These are phyloP conservation scores for Anoplius nigerrimus DNA, from an alignment of 2,888 invertebrate species.

Conservation along the genomic window DNA sequence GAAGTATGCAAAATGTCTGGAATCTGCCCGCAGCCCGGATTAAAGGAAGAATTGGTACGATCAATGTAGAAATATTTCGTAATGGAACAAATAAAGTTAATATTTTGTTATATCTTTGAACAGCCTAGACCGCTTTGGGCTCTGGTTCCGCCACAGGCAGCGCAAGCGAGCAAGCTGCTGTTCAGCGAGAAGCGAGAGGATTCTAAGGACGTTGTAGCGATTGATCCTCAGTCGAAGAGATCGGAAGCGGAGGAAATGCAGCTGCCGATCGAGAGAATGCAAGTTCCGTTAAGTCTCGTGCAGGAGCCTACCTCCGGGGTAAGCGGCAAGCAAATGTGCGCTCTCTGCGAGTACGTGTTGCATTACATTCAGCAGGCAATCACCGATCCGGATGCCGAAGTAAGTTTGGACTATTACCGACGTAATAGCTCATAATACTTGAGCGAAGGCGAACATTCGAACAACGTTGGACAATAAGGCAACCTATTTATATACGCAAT, in stretches of 20 bases:
- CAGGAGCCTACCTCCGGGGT: slow-evolving; percentile 65
- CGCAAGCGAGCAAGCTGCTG: slow-evolving; percentile 55
- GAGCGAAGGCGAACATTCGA: not conserved
- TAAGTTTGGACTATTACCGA: slow-evolving; percentile 60
- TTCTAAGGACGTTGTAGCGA: slow-evolving; percentile 30
- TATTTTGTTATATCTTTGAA: not conserved
- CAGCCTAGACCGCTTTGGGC: slow-evolving; percentile 78
- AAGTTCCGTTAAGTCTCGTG: slow-evolving; percentile 47
- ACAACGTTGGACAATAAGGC: slow-evolving; percentile 1
- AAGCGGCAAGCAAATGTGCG: slow-evolving; percentile 79
- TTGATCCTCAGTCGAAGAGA: slow-evolving; percentile 23
- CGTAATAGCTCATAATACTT: not conserved
- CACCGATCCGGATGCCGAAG: slow-evolving; percentile 82
- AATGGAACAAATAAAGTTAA: not conserved
- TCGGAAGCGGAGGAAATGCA: slow-evolving; percentile 70
- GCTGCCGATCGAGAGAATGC: slow-evolving; percentile 77
- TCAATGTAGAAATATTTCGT: not conserved
- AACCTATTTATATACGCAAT: slow-evolving; percentile 77
- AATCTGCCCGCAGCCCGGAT: slow-evolving; percentile 78
- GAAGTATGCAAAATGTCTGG: slow-evolving; percentile 84
- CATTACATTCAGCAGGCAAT: slow-evolving; percentile 86
- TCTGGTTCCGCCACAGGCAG: slow-evolving; percentile 76
- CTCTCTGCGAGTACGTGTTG: slow-evolving; percentile 88
- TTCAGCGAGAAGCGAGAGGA: slow-evolving; percentile 47
- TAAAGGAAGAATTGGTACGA: slow-evolving; percentile 32